phyloP scores from a whole-genome alignment of 2,888 invertebrate species.

The Sphaerophoria rueppellii region DNA sequence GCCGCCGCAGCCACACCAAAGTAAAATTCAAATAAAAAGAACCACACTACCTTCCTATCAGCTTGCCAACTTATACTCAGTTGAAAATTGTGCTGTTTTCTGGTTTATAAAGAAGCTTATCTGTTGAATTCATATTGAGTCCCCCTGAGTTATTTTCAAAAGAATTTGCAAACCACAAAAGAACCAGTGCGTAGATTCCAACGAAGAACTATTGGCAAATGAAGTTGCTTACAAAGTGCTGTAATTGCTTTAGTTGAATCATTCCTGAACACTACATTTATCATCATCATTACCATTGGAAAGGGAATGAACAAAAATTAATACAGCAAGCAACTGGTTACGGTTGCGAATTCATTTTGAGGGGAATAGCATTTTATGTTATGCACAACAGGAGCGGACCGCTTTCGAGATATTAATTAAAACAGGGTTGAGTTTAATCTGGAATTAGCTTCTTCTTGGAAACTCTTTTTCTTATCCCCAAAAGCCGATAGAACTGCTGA shows the following conservation, averaged over 20 bases:
- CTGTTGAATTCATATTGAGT: neutral
- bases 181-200: neutral
- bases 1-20: neutral
- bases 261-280: constrained; percentile 45
- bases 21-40: neutral
- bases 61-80: neutral
- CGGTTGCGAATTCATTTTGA: constrained; percentile 6
- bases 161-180: neutral
- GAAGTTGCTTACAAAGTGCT: neutral
- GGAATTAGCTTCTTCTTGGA: no score
- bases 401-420: neutral
- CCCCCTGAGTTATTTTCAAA: neutral
- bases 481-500: no score
- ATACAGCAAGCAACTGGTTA: constrained; percentile 21
- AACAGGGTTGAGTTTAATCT: neutral
- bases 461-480: no score
- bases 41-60: neutral
- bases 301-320: neutral
- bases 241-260: constrained; percentile 57
- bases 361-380: neutral
- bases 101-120: neutral
- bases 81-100: constrained; percentile 24
- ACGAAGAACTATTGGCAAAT: neutral
- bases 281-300: constrained; percentile 17
- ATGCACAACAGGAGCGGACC: neutral